Base-by-base conservation (phyloP, 1,140 invertebrate genomes). In the Copidosoma floridanum region DNA sequence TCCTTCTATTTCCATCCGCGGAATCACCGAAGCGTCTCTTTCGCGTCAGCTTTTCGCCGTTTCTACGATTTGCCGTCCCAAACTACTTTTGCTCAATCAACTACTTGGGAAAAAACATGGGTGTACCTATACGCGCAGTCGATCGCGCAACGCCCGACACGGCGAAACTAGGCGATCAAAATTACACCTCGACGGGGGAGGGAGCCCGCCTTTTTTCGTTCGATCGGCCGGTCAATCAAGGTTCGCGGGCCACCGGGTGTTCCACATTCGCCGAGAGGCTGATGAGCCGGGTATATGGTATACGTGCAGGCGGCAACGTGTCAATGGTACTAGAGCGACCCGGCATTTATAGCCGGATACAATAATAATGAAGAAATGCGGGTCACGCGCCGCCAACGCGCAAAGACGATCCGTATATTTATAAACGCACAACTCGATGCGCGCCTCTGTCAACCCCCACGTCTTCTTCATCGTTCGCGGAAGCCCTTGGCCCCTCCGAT, bases 361-460 rank as follows among this genome's bases (percentile, higher is more conserved):
- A 59, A 59, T 59, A 52, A 59, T 59, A 52, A 52, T 41, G 48
- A n/a, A n/a, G n/a, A 59, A 59, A 59, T 52, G 57, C 57, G 57
- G 57, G 57, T 59, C 57, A 52, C 38, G 56, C 56, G 46, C 46
- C n/a, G 20, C 44, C 2, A 14, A 26, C n/a, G 24, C 48, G 20
- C 32, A 26, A n/a, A 51, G 35, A 51, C 32, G 29, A 32, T 24
- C 29, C 24, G 27, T 14, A 18, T 56, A 56, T 56, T 57, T 57
- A 50, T 57, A 57, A 57, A 57, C 50, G 44, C 23, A 41, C n/a
- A 38, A 18, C 35, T 32, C 1, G 29, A 18, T 35, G 20, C n/a
- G 23, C 14, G 12, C 1, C 35, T 21, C 12, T 20, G 8, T 20
- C 2, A 3, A 6, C 16, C 16, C 40, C 1, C 5, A 16, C 16